Evolutionary conservation across 2,797 vertebrate genomes (phyloP), one percentile per base, ranked within the genome.

Genomic region (Acanthornis magna): DNA sequence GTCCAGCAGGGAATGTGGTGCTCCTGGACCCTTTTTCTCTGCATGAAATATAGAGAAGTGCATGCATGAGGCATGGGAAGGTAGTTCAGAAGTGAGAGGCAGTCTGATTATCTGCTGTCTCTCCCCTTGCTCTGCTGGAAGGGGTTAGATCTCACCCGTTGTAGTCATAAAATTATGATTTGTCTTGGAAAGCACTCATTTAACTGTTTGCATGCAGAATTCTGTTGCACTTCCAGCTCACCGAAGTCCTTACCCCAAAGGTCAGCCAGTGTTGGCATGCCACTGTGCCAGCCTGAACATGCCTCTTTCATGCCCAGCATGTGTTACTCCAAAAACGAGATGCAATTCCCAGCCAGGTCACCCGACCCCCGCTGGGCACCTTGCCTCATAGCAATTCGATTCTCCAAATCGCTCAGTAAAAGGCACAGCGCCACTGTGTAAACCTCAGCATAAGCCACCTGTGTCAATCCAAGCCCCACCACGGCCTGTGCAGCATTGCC

Each of bases 1-100:
- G 12, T 20, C 62, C 7, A 1, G 17, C 30, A 6, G 58, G 58
- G 32, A 85, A 4, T 0, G 0, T 11, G 16, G 10, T 51, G 30
- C 10, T 84, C 71, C 66, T 20, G 32, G 19, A 26, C 38, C 10
- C 6, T 45, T 42, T 51, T 13, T 13, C 20, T 34, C 34, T 34
- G 45, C 8, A 0, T 12, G 13, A 13, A 38, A 5, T 2, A 14
- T 8, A 6, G 55, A 16, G 34, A 38, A 42, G 17, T 26, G 29
- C 2, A 3, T 42, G 40, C 13, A 3, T 3, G 54, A 42, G 51
- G 32, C 32, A 10, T 3, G 12, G 74, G 29, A 47, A 53, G 45
- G 63, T 8, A 22, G 53, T 1, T 79, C 22, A 55, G 72, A 43
- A 51, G 25, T 1, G 1, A 19, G 8, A 47, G 30, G 47, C 8